These are phyloP conservation scores for Nymphicus hollandicus DNA, from an alignment of 2,113 vertebrate genomes.

Conservation along the genomic window DNA sequence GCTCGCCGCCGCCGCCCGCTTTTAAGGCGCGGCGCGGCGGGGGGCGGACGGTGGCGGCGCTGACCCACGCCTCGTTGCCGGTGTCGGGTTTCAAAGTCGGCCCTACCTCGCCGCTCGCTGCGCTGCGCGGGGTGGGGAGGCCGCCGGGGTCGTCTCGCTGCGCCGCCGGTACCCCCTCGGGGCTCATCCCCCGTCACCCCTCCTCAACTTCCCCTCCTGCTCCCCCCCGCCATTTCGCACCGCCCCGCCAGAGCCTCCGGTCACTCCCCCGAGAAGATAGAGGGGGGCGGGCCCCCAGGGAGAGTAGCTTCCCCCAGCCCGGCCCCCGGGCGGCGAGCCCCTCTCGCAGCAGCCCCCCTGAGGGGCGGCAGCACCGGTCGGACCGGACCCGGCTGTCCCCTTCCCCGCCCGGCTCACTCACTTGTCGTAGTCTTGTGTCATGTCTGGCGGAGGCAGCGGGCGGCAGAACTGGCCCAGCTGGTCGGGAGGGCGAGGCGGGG, in stretches of 20 bases:
- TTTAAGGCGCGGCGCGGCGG: conserved; percentile 11
- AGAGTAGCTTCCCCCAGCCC: background rate
- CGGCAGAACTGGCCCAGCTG: conserved; percentile 97
- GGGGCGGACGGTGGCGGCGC: background rate
- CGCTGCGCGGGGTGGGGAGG: background rate
- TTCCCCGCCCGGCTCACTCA: conserved; percentile 72
- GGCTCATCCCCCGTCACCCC: background rate
- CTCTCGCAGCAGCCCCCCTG: background rate
- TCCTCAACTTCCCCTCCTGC: too few relatives aligned
- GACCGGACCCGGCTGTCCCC: background rate
- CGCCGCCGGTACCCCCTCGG: background rate
- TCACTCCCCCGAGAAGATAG: background rate
- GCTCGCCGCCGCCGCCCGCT: background rate
- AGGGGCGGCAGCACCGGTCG: background rate
- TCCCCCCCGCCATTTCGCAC: background rate
- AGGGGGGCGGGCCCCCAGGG: background rate
- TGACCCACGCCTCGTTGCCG: background rate
- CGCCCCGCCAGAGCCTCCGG: background rate
- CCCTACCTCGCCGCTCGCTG: background rate
- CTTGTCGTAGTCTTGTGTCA: conserved; percentile 99
- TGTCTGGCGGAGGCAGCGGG: conserved; percentile 82
- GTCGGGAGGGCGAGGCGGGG: conserved; percentile 89
- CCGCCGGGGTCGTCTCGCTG: background rate
- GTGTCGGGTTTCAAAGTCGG: conserved; percentile 18
- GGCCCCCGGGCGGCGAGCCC: background rate